Base-by-base conservation (phyloP, 1,140 invertebrate genomes). In the Drosophila persimilis region DNA sequence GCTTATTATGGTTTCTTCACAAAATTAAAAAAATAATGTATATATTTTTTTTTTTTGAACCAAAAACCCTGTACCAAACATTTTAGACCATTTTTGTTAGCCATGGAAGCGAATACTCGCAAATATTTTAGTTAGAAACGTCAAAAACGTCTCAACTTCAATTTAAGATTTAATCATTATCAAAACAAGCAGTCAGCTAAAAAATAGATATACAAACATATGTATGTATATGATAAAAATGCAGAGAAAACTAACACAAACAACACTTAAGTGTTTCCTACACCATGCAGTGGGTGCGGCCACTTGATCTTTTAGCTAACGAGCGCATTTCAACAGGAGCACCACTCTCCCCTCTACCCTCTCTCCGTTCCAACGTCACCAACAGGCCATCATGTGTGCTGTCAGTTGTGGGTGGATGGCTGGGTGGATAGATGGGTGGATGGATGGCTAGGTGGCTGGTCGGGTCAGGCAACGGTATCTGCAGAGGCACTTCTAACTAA, bases 301-400 rank as follows among this genome's bases (percentile, higher is more conserved):
- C 81, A 85, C 81, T 85, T 85, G 81, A 85, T 85, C 81, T 85
- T 85, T 86, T 85, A 81, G 79, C 83, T 88, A 88, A 88, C 83
- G 83, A 88, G 83, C 83, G 76, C 78, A 79, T 88, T 88, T 83
- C 75, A 83, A 81, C 79, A 88, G 73, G 47, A 70, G 48, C 59
- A 67, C 71, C 47, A 61, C 57, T 73, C 59, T 41, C 55, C 43
- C 24, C 24, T 26, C 24, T 26, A 2, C 24, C 24, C 24, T 5
- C 43, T 43, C 22, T 20, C 11, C 15, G n/a, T 35, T 35, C 24
- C 45, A 20, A 31, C 47, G 13, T 2, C 17, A 11, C 54, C 45
- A 24, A 31, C 55, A 47, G 53, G 22, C 55, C 57, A 53, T 64
- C 72, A 63, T 66, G 58, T 48, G 63, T 59, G 76, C 77, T 80